These are phyloP conservation scores for Alexandromys fortis DNA, from an alignment of 2,113 vertebrate genomes.

Conservation along the genomic window DNA sequence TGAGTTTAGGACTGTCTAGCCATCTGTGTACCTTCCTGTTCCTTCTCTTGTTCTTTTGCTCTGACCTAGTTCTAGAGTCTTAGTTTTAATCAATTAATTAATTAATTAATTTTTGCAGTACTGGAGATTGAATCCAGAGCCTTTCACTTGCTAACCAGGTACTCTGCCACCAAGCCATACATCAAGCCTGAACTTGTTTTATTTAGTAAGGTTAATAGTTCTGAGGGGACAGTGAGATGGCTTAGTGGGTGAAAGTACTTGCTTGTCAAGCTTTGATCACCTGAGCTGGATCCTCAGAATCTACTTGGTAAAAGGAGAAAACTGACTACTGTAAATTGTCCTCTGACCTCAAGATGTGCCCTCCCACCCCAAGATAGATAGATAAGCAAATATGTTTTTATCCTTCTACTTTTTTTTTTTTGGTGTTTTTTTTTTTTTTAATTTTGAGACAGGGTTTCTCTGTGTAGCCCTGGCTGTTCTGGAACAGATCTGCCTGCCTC, in stretches of 20 bases:
- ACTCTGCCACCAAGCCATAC: not conserved
- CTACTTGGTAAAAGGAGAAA: not conserved
- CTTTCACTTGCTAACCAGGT: not conserved
- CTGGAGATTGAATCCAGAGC: not conserved
- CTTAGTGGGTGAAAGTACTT: not conserved
- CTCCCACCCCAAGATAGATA: not conserved
- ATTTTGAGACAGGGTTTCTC: not conserved
- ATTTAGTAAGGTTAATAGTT: not conserved
- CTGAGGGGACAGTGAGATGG: not conserved
- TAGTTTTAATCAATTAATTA: constrained; percentile 17
- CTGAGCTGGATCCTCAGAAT: not conserved
- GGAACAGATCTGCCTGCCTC: not conserved
- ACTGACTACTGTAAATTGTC: not conserved
- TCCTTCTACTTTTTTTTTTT: not conserved
- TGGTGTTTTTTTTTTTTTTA: not conserved
- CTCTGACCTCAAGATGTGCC: not conserved
- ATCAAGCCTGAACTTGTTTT: not conserved
- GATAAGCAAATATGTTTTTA: not conserved
- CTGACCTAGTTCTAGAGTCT: not conserved
- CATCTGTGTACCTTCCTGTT: not conserved
- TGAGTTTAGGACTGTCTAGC: not conserved
- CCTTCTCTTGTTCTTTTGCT: not conserved
- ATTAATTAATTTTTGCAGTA: not conserved
- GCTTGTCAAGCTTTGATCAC: not conserved
- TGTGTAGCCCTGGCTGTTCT: not conserved